phyloP scores from a whole-genome alignment of 2,113 vertebrate genomes.

The Mormoops blainvillei region DNA sequence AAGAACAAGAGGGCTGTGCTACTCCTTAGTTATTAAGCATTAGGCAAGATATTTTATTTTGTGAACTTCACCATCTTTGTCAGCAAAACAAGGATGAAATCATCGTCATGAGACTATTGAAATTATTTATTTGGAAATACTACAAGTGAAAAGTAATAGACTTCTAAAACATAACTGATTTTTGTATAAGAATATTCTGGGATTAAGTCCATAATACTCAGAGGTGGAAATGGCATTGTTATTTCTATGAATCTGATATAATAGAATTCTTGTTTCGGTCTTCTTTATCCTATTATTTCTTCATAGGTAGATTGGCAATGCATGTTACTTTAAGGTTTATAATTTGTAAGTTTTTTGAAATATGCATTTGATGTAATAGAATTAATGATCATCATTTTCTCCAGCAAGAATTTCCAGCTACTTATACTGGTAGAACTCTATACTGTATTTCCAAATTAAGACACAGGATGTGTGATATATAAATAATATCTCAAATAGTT shows the following conservation, averaged over 20 bases:
- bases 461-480: neutral
- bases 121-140: neutral
- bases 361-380: neutral
- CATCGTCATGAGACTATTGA: neutral
- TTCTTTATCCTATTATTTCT: neutral
- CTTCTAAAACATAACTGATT: neutral
- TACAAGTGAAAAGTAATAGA: neutral
- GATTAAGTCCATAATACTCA: neutral
- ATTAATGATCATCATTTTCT: neutral
- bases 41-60: neutral
- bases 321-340: neutral
- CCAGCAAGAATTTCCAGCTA: neutral
- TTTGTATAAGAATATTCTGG: neutral
- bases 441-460: neutral
- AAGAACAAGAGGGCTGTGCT: neutral
- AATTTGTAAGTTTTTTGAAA: neutral
- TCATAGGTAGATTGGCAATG: neutral
- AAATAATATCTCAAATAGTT: neutral
- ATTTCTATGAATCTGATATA: neutral
- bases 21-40: neutral
- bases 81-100: neutral
- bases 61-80: neutral
- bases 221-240: neutral
- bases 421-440: neutral
- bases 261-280: neutral